Evolutionary conservation across 2,113 vertebrate genomes (phyloP).

Genomic region (Argyrosomus japonicus): DNA sequence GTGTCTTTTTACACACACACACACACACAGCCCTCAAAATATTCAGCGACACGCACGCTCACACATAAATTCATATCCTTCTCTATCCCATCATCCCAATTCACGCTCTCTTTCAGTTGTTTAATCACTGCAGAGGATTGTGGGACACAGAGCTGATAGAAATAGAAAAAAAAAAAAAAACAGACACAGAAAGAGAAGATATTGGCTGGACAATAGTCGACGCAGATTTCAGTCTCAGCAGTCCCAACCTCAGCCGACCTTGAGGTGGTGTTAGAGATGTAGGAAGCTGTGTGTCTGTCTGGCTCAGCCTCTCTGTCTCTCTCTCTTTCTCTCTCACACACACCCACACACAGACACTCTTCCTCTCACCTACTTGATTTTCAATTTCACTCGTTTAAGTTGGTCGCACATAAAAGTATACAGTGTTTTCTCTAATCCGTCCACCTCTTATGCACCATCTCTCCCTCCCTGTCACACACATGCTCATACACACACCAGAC

Average conservation of each 20-base stretch:
- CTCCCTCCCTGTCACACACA: slow-evolving; percentile 15
- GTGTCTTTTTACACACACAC: slow-evolving; percentile 32
- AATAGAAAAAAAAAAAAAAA: neutral
- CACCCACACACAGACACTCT: neutral
- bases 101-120: slow-evolving; percentile 68
- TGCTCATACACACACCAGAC: slow-evolving; percentile 21
- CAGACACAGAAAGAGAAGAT: slow-evolving; percentile 45
- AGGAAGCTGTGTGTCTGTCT: slow-evolving; percentile 32
- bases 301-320: slow-evolving; percentile 2
- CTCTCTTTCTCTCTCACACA: neutral
- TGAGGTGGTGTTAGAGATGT: slow-evolving; percentile 42
- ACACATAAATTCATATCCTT: slow-evolving; percentile 59
- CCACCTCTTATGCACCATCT: slow-evolving; percentile 19
- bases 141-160: slow-evolving; percentile 51
- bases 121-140: slow-evolving; percentile 75
- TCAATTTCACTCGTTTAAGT: slow-evolving; percentile 43
- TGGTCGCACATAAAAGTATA: slow-evolving; percentile 28
- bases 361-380: slow-evolving; percentile 32
- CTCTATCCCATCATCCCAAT: slow-evolving; percentile 70
- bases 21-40: slow-evolving; percentile 23
- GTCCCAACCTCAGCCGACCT: slow-evolving; percentile 54
- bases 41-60: slow-evolving; percentile 59
- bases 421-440: slow-evolving; percentile 52
- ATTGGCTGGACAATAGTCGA: slow-evolving; percentile 44
- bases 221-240: slow-evolving; percentile 39